Conservation (phyloP, 2,888 invertebrate genomes). For the Lasioglossum oenotherae region DNA sequence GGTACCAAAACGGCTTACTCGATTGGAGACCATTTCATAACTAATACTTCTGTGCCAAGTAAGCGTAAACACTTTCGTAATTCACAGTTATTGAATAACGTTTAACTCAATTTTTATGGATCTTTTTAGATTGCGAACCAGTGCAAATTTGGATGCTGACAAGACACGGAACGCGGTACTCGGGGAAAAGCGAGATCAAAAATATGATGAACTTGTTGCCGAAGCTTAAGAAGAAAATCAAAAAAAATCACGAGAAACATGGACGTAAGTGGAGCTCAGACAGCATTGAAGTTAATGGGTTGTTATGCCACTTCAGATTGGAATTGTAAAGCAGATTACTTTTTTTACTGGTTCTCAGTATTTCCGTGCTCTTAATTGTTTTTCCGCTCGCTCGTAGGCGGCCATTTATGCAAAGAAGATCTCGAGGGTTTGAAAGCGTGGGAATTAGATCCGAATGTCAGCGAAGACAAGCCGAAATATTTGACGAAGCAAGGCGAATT, state of each 20-base stretch:
- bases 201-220: slow-evolving; percentile 86
- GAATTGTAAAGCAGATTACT: slow-evolving; percentile 5
- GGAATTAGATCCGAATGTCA: slow-evolving; percentile 88
- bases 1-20: slow-evolving; percentile 91
- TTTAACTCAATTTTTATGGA: neutral
- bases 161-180: slow-evolving; percentile 90
- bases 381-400: slow-evolving; percentile 25
- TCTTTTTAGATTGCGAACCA: slow-evolving; percentile 87
- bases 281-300: neutral
- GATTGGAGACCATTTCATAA: slow-evolving; percentile 85
- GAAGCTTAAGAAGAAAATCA: slow-evolving; percentile 87
- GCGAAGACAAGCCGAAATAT: slow-evolving; percentile 86
- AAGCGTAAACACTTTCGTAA: neutral
- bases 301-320: neutral
- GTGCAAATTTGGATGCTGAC: slow-evolving; percentile 90
- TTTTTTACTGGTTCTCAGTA: neutral
- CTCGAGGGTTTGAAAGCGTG: slow-evolving; percentile 87
- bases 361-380: too few relatives aligned
- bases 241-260: slow-evolving; percentile 87
- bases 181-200: slow-evolving; percentile 86
- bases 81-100: neutral
- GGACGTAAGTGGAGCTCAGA: neutral
- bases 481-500: slow-evolving; percentile 87
- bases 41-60: slow-evolving; percentile 36
- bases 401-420: slow-evolving; percentile 87